Base-by-base conservation (phyloP, 64 coral and sea anemone species). In the Hydrozoanthus tunicans region DNA sequence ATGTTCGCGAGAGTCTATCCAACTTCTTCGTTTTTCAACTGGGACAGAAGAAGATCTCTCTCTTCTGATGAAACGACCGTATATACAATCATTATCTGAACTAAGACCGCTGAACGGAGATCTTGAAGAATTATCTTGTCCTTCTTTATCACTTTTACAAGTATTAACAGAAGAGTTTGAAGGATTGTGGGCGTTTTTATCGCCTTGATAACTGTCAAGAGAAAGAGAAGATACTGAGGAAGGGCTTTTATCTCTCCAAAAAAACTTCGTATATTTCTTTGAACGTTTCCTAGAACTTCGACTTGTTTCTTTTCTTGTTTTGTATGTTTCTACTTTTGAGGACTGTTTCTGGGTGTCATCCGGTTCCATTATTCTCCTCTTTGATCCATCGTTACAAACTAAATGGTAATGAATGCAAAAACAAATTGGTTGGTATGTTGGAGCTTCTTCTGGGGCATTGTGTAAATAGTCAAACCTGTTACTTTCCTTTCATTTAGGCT, bases 211-310 rank as follows among this genome's bases (percentile, higher is more conserved):
- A 52, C 65, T 86, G 83, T 86, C 54, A 25, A 5, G 4, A 1
- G 17, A 73, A 89, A 0, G 2, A 1, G 52, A 81, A 65, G 8
- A 25, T 89, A 15, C 72, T 58, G 85, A 89, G 13, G 52, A 74
- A 58, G 5, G 14, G 59, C 53, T 71, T 9, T 6, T 86, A 12
- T 59, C 62, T 5, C 59, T 82, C 80, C 5, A 56, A 23, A 57
- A 6, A 79, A 3, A 6, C 17, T 53, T 6, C 2, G 52, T 73
- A 73, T 9, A 14, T 5, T 10, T 24, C 25, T 58, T 68, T 73
- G 67, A 57, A 89, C 0, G 13, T 59, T 27, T 89, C 8, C 57
- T 89, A 53, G 89, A 66, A 6, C 59, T 90, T 9, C 64, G 13
- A 11, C 12, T 80, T 13, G 43, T 66, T 80, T 51, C 12, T 17